Evolutionary conservation across 2,797 vertebrate species (phyloP).

Genomic region (Poecilia velifera): DNA sequence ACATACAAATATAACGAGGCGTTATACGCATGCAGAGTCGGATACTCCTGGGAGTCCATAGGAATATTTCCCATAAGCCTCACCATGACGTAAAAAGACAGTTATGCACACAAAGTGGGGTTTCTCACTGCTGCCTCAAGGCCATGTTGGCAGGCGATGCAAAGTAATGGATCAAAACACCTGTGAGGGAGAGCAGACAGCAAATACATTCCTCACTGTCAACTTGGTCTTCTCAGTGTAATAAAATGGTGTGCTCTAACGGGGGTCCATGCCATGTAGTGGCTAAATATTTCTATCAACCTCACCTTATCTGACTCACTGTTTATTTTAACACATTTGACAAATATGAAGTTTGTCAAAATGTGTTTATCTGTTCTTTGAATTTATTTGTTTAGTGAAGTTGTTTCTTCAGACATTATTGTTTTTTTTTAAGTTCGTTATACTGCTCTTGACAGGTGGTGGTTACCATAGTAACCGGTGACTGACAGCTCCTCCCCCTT

Average conservation of each 20-base stretch:
- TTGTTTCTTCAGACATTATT: too few species aligned
- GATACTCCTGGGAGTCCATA: conserved; percentile 63
- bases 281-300: conserved; percentile 34
- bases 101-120: conserved; percentile 70
- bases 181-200: conserved; percentile 29
- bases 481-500: too few species aligned
- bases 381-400: too few species aligned
- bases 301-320: conserved; percentile 11
- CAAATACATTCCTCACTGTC: conserved; percentile 28
- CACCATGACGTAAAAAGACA: conserved; percentile 70
- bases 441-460: too few species aligned
- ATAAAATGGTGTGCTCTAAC: conserved; percentile 36
- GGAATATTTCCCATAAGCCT: conserved; percentile 67
- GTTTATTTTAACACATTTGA: too few species aligned
- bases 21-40: conserved; percentile 37
- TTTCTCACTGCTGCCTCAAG: conserved; percentile 63
- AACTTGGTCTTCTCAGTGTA: conserved; percentile 15
- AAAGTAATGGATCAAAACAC: conserved; percentile 51
- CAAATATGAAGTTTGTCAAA: too few species aligned
- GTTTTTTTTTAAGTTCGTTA: too few species aligned
- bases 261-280: conserved; percentile 36
- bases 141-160: conserved; percentile 59
- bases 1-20: conserved; percentile 26
- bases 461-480: too few species aligned
- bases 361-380: too few species aligned